Evolutionary conservation across 64 coral and sea anemone species (phyloP).

Genomic region (Montipora foliosa): DNA sequence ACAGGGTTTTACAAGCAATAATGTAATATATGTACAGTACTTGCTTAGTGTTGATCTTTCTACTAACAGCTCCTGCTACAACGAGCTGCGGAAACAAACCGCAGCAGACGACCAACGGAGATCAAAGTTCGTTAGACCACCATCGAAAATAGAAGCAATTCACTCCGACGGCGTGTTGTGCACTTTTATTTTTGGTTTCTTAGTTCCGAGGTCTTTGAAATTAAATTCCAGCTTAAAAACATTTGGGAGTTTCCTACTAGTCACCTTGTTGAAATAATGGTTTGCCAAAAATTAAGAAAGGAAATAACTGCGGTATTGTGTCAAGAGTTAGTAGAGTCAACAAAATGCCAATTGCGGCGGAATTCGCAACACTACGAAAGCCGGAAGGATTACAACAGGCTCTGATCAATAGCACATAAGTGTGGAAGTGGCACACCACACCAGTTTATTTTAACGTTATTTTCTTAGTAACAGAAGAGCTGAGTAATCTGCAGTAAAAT

Average conservation of each 20-base stretch:
- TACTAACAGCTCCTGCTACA: too few species aligned
- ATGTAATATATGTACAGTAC: too few species aligned
- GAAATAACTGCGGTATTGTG: background rate
- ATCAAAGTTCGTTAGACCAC: background rate
- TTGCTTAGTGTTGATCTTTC: too few species aligned
- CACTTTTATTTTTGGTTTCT: background rate
- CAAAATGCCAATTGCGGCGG: background rate
- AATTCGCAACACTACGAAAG: background rate
- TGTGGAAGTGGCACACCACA: background rate
- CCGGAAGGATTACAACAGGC: background rate
- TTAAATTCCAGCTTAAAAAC: background rate
- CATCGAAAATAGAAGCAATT: background rate
- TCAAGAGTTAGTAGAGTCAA: background rate
- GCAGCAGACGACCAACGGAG: background rate
- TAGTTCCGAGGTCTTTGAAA: background rate
- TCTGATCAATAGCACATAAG: background rate
- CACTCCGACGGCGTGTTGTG: background rate
- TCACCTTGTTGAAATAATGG: background rate
- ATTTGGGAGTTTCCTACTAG: background rate
- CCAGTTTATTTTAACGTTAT: conserved; percentile 16
- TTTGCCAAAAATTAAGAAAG: background rate
- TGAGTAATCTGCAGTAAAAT: background rate
- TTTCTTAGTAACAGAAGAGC: background rate
- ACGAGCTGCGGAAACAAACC: background rate
- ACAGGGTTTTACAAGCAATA: too few species aligned